Evolutionary conservation across 2,113 vertebrate species (phyloP).

Genomic region (Pseudorhombus dupliciocellatus): DNA sequence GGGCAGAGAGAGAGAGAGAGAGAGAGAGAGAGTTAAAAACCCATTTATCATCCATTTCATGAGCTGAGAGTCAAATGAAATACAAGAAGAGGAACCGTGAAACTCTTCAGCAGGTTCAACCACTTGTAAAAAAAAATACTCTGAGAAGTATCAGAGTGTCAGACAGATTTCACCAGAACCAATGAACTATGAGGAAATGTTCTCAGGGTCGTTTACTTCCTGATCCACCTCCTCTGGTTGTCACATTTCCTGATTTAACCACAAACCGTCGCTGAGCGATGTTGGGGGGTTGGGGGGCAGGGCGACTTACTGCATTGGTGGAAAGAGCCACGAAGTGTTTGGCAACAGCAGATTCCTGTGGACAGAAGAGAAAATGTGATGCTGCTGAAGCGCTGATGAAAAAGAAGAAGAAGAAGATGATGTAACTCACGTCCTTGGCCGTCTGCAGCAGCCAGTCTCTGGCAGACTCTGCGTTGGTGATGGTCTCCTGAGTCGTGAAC

Average conservation of each 20-base stretch:
- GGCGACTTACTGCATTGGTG: constrained; percentile 91
- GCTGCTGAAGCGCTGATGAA: background rate
- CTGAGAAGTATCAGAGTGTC: too few relatives aligned
- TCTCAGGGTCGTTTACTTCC: background rate
- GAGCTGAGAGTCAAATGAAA: too few relatives aligned
- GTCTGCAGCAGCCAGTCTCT: constrained; percentile 92
- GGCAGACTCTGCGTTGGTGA: constrained; percentile 96
- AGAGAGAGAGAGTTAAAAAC: background rate
- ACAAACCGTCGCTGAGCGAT: background rate
- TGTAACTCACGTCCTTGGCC: constrained; percentile 88
- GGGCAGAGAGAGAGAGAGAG: background rate
- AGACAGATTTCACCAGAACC: background rate
- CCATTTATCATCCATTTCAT: too few relatives aligned
- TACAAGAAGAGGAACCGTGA: too few relatives aligned
- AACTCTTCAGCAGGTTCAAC: too few relatives aligned
- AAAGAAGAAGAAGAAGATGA: background rate
- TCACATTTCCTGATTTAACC: too few relatives aligned
- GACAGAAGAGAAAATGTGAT: background rate
- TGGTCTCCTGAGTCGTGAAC: constrained; percentile 99
- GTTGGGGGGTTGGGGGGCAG: too few relatives aligned
- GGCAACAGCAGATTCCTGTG: constrained; percentile 89
- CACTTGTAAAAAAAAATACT: too few relatives aligned
- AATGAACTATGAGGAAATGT: background rate
- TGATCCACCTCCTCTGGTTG: background rate
- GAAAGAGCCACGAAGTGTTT: constrained; percentile 99